Conservation (phyloP, 2,113 vertebrate genomes). For the Gallinago media region DNA sequence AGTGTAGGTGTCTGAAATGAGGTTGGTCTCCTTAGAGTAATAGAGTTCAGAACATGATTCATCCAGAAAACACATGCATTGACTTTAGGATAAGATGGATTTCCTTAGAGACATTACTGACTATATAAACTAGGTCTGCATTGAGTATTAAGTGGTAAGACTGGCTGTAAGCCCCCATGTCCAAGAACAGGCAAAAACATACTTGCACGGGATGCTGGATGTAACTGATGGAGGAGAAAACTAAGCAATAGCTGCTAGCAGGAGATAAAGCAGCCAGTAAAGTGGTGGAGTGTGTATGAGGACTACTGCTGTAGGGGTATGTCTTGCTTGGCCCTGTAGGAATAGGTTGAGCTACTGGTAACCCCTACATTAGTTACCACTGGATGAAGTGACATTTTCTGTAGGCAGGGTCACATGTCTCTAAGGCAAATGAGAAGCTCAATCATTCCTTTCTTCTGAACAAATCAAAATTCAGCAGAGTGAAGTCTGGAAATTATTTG, state of each 20-base stretch:
- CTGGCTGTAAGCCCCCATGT: neutral
- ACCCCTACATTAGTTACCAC: neutral
- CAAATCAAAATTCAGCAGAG: neutral
- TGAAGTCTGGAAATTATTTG: neutral
- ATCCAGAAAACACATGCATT: neutral
- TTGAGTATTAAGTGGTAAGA: neutral
- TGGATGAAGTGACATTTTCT: neutral
- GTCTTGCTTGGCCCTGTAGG: neutral
- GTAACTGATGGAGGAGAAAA: neutral
- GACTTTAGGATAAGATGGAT: neutral
- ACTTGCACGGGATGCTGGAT: neutral
- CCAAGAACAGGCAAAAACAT: neutral
- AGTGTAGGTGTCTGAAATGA: neutral
- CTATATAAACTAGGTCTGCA: neutral
- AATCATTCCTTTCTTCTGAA: neutral
- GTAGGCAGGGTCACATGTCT: accelerated
- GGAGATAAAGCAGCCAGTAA: neutral
- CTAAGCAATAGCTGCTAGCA: neutral
- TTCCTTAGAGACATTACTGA: neutral
- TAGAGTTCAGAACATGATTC: neutral
- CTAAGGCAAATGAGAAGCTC: neutral
- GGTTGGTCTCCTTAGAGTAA: neutral
- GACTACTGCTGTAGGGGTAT: neutral
- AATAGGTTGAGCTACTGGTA: neutral
- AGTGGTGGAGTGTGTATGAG: neutral